These are phyloP conservation scores for Pterostichus niger DNA, from an alignment of 2,888 invertebrate species.

Conservation along the genomic window DNA sequence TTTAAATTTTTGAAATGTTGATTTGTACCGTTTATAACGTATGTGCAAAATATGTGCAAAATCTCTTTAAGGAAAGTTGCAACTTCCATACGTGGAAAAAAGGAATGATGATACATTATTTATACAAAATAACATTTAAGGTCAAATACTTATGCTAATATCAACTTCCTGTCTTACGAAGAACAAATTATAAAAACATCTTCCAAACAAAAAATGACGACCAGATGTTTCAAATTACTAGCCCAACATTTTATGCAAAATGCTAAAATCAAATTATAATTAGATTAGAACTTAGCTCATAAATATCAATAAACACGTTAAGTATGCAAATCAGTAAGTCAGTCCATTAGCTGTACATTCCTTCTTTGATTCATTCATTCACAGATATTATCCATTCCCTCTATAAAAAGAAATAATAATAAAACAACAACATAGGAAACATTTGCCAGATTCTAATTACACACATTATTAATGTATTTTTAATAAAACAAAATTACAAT, in stretches of 20 bases:
- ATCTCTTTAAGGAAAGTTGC: conserved; percentile 43
- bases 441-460: not conserved
- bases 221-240: conserved; percentile 36
- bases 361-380: conserved; percentile 43
- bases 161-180: conserved; percentile 33
- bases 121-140: conserved; percentile 50
- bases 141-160: conserved; percentile 48
- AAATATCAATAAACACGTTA: conserved; percentile 57
- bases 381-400: conserved; percentile 4
- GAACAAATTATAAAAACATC: conserved; percentile 24
- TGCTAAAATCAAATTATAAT: conserved; percentile 48
- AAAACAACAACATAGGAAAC: not conserved
- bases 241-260: conserved; percentile 7
- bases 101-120: conserved; percentile 48
- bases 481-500: too few relatives aligned
- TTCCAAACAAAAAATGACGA: not conserved
- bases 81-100: conserved; percentile 28
- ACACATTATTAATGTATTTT: too few relatives aligned
- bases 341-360: conserved; percentile 42
- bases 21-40: conserved; percentile 21
- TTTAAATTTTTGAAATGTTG: conserved; percentile 30
- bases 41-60: conserved; percentile 42
- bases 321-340: conserved; percentile 38
- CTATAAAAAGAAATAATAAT: not conserved
- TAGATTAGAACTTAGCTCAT: conserved; percentile 46